phyloP scores from a whole-genome alignment of 2,113 vertebrate genomes.

The Rissa tridactyla region DNA sequence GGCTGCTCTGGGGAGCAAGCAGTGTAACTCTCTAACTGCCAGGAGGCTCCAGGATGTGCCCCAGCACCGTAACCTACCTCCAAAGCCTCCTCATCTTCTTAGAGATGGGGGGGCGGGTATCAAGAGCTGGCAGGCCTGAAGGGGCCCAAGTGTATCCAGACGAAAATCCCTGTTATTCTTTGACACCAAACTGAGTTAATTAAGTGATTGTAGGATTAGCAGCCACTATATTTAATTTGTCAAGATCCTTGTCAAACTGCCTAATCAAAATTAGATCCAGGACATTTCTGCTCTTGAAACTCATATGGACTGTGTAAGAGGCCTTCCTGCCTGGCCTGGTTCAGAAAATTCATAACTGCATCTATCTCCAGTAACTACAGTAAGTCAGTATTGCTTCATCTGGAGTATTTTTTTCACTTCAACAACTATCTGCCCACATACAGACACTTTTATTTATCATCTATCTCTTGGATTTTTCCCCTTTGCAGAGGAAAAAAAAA shows the following conservation, averaged over 20 bases:
- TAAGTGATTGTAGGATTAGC: background rate
- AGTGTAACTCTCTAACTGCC: background rate
- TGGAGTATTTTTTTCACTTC: background rate
- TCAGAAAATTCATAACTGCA: background rate
- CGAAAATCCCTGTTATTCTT: background rate
- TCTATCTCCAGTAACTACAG: background rate
- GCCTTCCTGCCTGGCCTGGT: background rate
- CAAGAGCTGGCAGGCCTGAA: background rate
- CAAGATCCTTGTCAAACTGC: background rate
- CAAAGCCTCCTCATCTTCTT: background rate
- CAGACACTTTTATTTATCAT: background rate
- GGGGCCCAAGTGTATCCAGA: fast-evolving
- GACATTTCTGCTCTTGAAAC: background rate
- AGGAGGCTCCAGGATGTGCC: background rate
- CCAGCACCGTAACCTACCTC: background rate
- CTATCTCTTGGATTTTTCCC: background rate
- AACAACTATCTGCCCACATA: background rate
- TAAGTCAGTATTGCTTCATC: background rate
- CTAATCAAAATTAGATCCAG: background rate
- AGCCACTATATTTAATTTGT: background rate
- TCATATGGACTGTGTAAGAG: background rate
- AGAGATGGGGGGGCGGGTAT: too few species aligned
- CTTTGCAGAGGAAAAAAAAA: background rate
- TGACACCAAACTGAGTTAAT: background rate
- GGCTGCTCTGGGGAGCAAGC: background rate